A percentile compares a stretch with the other conserved stretches of the same genome.
phyloP scores from a whole-genome alignment of 2,888 invertebrate species.

The Gastracanthus pulcherrimus region DNA sequence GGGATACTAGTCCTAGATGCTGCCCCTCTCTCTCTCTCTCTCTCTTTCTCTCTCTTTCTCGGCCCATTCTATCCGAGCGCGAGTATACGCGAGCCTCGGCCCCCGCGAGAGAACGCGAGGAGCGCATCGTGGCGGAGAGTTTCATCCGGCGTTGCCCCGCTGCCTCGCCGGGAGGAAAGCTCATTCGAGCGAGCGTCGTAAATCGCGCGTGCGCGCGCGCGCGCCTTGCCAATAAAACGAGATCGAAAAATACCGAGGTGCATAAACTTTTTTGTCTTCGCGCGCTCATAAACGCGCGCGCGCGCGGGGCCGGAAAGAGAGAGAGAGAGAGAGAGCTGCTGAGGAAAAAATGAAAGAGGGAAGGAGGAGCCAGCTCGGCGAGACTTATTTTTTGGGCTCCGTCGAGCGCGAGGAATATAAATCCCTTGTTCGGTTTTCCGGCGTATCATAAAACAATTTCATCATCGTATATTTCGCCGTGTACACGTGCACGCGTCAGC shows the following conservation, averaged over 20 bases:
- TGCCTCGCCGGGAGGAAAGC: neutral
- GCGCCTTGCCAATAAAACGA: constrained; percentile 49
- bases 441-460: neutral
- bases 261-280: constrained; percentile 47
- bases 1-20: neutral
- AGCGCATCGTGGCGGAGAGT: neutral
- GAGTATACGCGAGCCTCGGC: neutral
- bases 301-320: too few species aligned
- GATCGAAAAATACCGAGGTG: constrained; percentile 53
- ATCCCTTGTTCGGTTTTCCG: neutral
- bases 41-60: neutral
- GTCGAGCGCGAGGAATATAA: neutral
- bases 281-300: constrained; percentile 39
- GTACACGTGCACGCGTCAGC: too few species aligned
- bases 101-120: too few species aligned
- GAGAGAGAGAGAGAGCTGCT: neutral
- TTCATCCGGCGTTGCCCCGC: constrained; percentile 17
- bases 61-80: neutral
- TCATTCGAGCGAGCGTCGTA: constrained; percentile 45
- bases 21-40: neutral
- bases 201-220: constrained; percentile 45
- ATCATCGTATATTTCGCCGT: too few species aligned
- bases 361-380: neutral
- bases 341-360: neutral
- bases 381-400: neutral